Conservation (phyloP, 2,888 invertebrate species). For the Mythimna impura region DNA sequence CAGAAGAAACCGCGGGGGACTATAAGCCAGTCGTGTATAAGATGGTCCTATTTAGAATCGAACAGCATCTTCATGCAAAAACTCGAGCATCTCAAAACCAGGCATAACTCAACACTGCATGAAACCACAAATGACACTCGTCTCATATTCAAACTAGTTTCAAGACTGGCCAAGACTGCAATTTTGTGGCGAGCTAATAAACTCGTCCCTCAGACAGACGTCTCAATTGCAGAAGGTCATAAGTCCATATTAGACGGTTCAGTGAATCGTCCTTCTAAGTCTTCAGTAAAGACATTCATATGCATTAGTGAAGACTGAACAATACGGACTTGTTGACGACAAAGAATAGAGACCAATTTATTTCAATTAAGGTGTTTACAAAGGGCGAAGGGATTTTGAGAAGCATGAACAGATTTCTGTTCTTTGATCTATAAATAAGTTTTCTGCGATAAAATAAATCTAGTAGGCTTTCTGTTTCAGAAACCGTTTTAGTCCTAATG, state of each 20-base stretch:
- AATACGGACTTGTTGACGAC: neutral
- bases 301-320: conserved; percentile 11
- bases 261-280: conserved; percentile 10
- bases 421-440: conserved; percentile 1
- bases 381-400: neutral
- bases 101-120: conserved; percentile 30
- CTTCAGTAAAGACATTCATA: conserved; percentile 32
- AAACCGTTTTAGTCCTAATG: neutral
- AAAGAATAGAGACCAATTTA: neutral
- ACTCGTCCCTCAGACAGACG: conserved; percentile 1
- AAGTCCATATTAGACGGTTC: conserved; percentile 5
- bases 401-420: neutral
- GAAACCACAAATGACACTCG: conserved; percentile 37
- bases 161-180: conserved; percentile 9
- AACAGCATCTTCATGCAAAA: neutral
- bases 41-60: neutral
- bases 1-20: too few species aligned
- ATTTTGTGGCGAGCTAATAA: conserved; percentile 34
- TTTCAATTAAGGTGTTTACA: neutral
- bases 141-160: conserved; percentile 57
- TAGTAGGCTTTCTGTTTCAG: neutral
- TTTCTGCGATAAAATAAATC: neutral
- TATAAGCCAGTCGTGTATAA: neutral
- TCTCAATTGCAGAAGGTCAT: conserved; percentile 19
- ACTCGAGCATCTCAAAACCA: conserved; percentile 1